Evolutionary conservation across 1,140 invertebrate species (phyloP).

Genomic region (Pectinophora gossypiella): DNA sequence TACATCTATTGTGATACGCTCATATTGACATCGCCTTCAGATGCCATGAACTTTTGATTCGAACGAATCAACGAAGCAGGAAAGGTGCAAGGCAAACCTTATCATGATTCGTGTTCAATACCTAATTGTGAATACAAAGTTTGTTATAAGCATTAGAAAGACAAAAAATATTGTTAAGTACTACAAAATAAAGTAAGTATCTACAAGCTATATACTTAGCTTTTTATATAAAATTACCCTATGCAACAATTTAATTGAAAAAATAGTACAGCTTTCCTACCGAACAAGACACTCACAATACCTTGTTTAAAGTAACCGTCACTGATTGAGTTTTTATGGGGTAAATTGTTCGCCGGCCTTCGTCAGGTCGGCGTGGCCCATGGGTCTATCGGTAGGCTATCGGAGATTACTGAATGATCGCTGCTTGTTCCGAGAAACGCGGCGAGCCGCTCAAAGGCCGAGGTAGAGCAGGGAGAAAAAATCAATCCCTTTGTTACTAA

Average conservation of each 20-base stretch:
- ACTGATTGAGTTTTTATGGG: slow-evolving; percentile 20
- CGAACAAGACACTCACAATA: too few relatives aligned
- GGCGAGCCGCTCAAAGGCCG: slow-evolving; percentile 55
- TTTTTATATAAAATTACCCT: too few relatives aligned
- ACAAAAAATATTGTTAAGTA: too few relatives aligned
- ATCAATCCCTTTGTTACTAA: slow-evolving; percentile 69
- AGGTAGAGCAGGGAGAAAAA: slow-evolving; percentile 52
- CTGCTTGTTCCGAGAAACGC: slow-evolving; percentile 44
- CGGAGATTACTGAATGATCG: slow-evolving; percentile 58
- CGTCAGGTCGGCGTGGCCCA: slow-evolving; percentile 10
- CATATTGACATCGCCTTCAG: slow-evolving; percentile 8
- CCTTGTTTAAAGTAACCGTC: not conserved
- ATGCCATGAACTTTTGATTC: slow-evolving; percentile 11
- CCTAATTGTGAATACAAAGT: too few relatives aligned
- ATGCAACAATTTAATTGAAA: too few relatives aligned
- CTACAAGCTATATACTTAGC: too few relatives aligned
- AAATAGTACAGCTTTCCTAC: too few relatives aligned
- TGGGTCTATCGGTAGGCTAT: slow-evolving; percentile 31
- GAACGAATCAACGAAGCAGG: not conserved
- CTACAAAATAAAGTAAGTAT: too few relatives aligned
- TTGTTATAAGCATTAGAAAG: too few relatives aligned
- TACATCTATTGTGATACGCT: slow-evolving; percentile 7
- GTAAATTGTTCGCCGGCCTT: slow-evolving; percentile 9
- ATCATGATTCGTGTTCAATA: too few relatives aligned
- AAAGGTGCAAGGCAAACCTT: not conserved